These are phyloP conservation scores for Andricus grossulariae DNA, from an alignment of 1,140 invertebrate genomes.

Conservation along the genomic window DNA sequence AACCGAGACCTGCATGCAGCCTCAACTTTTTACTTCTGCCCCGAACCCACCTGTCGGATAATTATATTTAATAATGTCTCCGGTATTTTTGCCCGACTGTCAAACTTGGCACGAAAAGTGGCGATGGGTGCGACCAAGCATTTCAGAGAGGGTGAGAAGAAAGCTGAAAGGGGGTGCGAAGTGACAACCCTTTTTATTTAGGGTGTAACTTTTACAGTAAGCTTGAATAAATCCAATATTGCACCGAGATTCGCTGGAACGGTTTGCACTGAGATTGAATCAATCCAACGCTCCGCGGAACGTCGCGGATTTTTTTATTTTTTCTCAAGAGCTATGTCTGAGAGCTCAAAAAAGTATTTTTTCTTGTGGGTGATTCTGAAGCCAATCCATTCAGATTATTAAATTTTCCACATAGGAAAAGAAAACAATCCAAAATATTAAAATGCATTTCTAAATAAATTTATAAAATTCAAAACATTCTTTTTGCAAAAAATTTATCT, in stretches of 20 bases:
- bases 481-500: no score
- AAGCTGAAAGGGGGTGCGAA: slow-evolving; percentile 41
- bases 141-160: slow-evolving; percentile 38
- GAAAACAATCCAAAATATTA: no score
- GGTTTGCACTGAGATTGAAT: slow-evolving; percentile 21
- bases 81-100: slow-evolving; percentile 70
- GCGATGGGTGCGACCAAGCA: slow-evolving; percentile 33
- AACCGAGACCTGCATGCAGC: slow-evolving; percentile 45
- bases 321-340: slow-evolving; percentile 28
- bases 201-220: slow-evolving; percentile 64
- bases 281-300: slow-evolving; percentile 20
- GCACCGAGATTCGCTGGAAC: slow-evolving; percentile 48
- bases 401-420: no score
- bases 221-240: slow-evolving; percentile 74
- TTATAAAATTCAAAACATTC: no score
- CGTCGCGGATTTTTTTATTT: slow-evolving; percentile 33
- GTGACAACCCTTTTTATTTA: slow-evolving; percentile 76
- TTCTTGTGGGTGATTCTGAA: no score
- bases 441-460: no score
- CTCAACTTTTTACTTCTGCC: slow-evolving; percentile 69
- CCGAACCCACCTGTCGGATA: slow-evolving; percentile 60
- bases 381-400: no score
- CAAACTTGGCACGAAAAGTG: slow-evolving; percentile 63
- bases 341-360: slow-evolving; percentile 7
- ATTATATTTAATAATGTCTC: slow-evolving; percentile 75